Percentiles rank a stretch among this genome's conserved stretches.
phyloP scores from a whole-genome alignment of 2,113 vertebrate species.

The Bos javanicus region DNA sequence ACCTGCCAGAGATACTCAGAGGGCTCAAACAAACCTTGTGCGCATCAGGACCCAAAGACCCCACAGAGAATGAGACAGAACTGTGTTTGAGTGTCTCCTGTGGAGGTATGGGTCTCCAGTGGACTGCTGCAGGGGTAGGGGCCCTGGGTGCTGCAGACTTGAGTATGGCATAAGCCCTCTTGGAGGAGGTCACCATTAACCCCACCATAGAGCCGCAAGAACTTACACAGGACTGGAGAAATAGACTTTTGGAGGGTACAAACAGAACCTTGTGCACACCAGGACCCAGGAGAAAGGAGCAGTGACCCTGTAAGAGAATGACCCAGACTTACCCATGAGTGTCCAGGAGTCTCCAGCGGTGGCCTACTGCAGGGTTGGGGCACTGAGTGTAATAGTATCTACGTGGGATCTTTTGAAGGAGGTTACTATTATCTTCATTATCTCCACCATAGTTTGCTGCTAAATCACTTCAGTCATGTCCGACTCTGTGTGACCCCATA shows the following conservation, averaged over 20 bases:
- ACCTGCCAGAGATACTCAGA: not conserved
- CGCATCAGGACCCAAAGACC: fast-evolving
- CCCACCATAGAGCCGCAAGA: not conserved
- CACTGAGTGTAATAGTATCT: not conserved
- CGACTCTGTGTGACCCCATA: no score
- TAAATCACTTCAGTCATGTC: no score
- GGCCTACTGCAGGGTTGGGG: not conserved
- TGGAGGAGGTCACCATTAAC: not conserved
- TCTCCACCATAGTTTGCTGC: not conserved
- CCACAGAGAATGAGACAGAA: not conserved
- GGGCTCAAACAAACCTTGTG: not conserved
- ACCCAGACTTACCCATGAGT: not conserved
- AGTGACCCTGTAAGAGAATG: not conserved
- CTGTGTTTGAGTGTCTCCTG: not conserved
- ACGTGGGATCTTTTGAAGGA: not conserved
- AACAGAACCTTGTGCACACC: not conserved
- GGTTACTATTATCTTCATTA: not conserved
- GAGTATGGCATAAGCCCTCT: not conserved
- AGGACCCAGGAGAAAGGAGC: not conserved
- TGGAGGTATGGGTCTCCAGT: not conserved
- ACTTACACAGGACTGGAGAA: not conserved
- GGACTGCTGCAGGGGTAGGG: not conserved
- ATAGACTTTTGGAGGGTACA: not conserved
- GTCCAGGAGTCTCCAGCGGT: not conserved
- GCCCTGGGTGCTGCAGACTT: not conserved